Evolutionary conservation across 2,113 vertebrate genomes (phyloP), one percentile per base, ranked within the genome.

Genomic region (Barbus barbus): DNA sequence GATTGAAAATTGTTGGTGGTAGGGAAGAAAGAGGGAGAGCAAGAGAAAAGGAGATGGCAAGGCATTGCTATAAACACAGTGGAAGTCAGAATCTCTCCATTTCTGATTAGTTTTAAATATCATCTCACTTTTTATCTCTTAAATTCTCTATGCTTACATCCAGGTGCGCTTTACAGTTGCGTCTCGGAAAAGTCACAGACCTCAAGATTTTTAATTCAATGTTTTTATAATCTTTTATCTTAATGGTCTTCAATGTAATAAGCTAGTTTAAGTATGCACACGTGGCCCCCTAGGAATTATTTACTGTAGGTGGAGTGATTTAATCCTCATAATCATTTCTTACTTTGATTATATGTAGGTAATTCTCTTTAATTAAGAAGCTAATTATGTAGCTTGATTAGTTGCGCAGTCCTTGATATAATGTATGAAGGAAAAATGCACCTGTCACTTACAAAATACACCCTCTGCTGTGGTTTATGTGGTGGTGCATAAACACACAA

Each of bases 41-140:
- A 44, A 60, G 48, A 46, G 20, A 51, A 65, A 73, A 56, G 20
- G 12, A 46, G 73, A 58, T 44, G 28, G 28, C 41, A 71, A 31
- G 85, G 41, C 26, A 78, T 58, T 76, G 53, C 71, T 67, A 75
- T 75, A 56, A 85, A 86, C 58, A 56, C 33, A 61, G 80, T 73
- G 36, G 44, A 24, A 86, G 53, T 85, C 82, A 78, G 41, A 90
- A 53, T 75, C 79, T 81, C n/a, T 51, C 74, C 41, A 76, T 82
- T 86, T 86, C 81, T 90, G 83, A 89, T 87, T 84, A 85, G 77
- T 81, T 88, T 28, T 85, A n/a, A n/a, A n/a, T n/a, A n/a, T 41
- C 82, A 71, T 78, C 53, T 76, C 18, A 41, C 5, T 33, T 74
- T 85, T 71, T 63, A 79, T 82, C 73, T 69, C 14, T 44, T 44